Evolutionary conservation across 2,113 vertebrate species (phyloP), one percentile per base, ranked within the genome.

Genomic region (Trematomus loennbergii): DNA sequence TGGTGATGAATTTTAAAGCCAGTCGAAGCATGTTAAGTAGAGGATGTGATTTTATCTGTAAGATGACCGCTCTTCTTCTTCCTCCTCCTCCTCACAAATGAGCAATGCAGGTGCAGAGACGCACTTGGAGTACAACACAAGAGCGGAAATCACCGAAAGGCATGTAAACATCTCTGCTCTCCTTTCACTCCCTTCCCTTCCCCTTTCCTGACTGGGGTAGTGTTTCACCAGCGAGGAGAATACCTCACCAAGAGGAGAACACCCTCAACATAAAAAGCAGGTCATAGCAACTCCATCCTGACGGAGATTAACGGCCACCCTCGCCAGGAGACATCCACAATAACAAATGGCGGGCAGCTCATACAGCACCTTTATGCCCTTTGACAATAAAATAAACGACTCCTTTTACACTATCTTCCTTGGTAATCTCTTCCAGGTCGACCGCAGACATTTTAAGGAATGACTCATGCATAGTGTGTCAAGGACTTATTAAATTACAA

Each of bases 251-350:
- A 12, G 40, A 83, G 60, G 63, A 81, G 61, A 74, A 87, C 60
- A 88, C 78, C 55, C 71, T 88, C 57, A 60, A 81, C 84, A 81
- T 81, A 72, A 83, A 40, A 87, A 88, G 68, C 63, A 70, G 86
- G 78, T 77, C 75, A 69, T 52, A 68, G 73, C 54, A 57, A 50
- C 75, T 54, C 72, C 71, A 75, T 78, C 79, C 58, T 72, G 64
- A 72, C 73, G 81, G 60, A 10, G 12, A 87, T 72, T 76, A 88
- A 90, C 78, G 72, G 57, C 66, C 52, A 60, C 64, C 43, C 68
- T 64, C 62, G 17, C 48, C 53, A 65, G 52, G 40, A 58, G 36
- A n/a, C 70, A 58, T 33, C 53, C 18, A 66, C 72, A 52, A 77
- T 65, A 82, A 84, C 29, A 75, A 78, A 86, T 22, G 13, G 36